Evolutionary conservation across 1,140 invertebrate genomes (phyloP), one percentile per base, ranked within the genome.

Genomic region (Potamilus streckersoni): DNA sequence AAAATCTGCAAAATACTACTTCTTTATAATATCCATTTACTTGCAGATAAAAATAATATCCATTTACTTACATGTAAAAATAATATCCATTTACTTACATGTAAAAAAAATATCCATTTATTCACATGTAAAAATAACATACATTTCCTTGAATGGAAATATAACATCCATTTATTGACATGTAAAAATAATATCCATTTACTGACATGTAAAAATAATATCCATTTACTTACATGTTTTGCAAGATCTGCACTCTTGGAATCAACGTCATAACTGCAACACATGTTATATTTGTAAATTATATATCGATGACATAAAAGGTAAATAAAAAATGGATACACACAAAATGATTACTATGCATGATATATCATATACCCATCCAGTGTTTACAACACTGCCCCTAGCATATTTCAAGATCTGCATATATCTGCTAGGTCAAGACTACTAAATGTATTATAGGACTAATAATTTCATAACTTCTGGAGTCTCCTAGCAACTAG

Each of bases 261-360:
- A 76, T 89, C 87, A 59, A 87, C 82, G 82, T 89, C 87, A 84
- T 87, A 87, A 55, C 87, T 89, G 75, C 31, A 86, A 82, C 61
- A 73, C 27, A 13, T 17, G 13, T 2, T 61, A 72, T 56, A 78
- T 19, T 19, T 65, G 23, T 15, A 38, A 55, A 55, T 60, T 61
- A 59, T 4, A 59, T 27, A 66, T 16, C 5, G 61, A n/a, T n/a
- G 23, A 31, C 61, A 61, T 19, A 11, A 49, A 31, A 71, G 49
- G 17, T 63, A 70, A 27, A 16, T 58, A 19, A 64, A 57, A 64
- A 65, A 65, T 63, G 14, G 8, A 72, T n/a, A 64, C 60, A 72
- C 38, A 49, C 2, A 38, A 38, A 38, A 38, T 8, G 8, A 38
- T 38, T 38, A 49, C 38, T 49, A 8, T 8, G 38, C 0, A 49